phyloP scores from a whole-genome alignment of 2,797 vertebrate species.

The Poeciliopsis paucimaculata region DNA sequence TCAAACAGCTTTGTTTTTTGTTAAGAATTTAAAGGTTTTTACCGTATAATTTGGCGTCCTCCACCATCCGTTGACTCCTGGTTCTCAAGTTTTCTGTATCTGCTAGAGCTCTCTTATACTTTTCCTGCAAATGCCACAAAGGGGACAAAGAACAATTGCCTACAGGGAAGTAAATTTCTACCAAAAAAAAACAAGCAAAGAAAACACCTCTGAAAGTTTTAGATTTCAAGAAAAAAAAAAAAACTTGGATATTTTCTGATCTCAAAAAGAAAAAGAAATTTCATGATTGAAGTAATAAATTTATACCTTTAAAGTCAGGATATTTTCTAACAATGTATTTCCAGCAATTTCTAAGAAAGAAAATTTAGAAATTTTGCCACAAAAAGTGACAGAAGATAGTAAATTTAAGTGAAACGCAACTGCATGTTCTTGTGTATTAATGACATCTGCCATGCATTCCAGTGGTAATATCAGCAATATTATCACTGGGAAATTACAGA shows the following conservation, averaged over 20 bases:
- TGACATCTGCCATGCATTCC: not conserved
- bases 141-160: not conserved
- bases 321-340: not conserved
- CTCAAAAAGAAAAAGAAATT: not conserved
- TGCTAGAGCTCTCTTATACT: slow-evolving; percentile 94
- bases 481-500: too few species aligned
- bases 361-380: not conserved
- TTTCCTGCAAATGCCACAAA: slow-evolving; percentile 81
- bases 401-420: not conserved
- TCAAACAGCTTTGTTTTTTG: not conserved
- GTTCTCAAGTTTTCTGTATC: slow-evolving; percentile 95
- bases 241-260: not conserved
- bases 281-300: too few species aligned
- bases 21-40: too few species aligned
- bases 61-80: slow-evolving; percentile 91
- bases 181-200: not conserved
- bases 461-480: too few species aligned
- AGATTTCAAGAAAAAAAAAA: too few species aligned
- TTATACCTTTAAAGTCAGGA: not conserved
- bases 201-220: too few species aligned
- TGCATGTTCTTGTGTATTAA: not conserved
- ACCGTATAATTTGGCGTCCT: slow-evolving; percentile 96
- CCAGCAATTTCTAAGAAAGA: not conserved
- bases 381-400: not conserved
- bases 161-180: not conserved